Base-by-base conservation (phyloP, 2,888 invertebrate genomes). In the Caenorhabditis sp. region DNA sequence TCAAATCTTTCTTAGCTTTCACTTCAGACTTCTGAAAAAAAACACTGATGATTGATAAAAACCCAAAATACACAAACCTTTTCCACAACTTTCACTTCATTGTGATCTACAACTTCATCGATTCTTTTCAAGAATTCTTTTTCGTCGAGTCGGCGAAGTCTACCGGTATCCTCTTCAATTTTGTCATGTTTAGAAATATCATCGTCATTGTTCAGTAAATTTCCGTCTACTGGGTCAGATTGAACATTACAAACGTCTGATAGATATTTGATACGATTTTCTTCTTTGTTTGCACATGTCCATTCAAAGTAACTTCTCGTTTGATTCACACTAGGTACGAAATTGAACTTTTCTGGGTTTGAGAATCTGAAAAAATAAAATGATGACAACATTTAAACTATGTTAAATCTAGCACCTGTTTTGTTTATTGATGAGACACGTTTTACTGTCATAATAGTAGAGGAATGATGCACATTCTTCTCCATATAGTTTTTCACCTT, bases 401-500 rank as follows among this genome's bases (percentile, higher is more conserved):
- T n/a, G n/a, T n/a, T n/a, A n/a, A n/a, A n/a, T n/a, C n/a, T 51
- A 17, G 1, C 12, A 82, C 81, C 86, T 70, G 61, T 87, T 87
- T 58, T 85, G 83, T 67, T 83, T 82, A 77, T 82, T 87, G n/a
- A 87, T 76, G 17, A 87, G 75, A 68, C 87, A 87, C 8, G 85
- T 86, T 24, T 80, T 69, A 24, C 84, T 83, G 31, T 86, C 85
- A 60, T 79, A 86, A 64, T 86, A 87, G 76, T 86, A 87, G 68
- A 84, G 81, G 63, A 84, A 76, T 12, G 81, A 81, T 54, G 85
- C 83, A 58, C 87, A 87, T n/a, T 76, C 74, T 54, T 78, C 80
- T 23, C 85, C 85, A 70, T 86, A 86, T 21, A 69, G 36, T 21
- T 77, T 77, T 19, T 73, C 66, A 19, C 72, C 73, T 36, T 77